Evolutionary conservation across 2,113 vertebrate species (phyloP), one percentile per base, ranked within the genome.

Genomic region (Pitta sordida): DNA sequence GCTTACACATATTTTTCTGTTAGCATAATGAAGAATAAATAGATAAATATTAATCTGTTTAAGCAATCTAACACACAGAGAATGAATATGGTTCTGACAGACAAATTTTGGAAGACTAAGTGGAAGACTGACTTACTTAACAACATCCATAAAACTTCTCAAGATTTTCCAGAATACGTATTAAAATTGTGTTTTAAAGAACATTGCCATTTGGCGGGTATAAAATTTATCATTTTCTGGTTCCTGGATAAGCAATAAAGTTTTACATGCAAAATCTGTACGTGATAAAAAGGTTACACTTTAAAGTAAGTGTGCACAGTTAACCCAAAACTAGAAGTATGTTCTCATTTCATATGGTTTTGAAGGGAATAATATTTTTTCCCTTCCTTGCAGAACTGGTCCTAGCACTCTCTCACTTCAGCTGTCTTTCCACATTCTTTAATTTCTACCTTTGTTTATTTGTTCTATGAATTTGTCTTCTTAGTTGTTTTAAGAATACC

Each of bases 1-100:
- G 97, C 79, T 94, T 95, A 22, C 55, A 71, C 93, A 96, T 89
- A 86, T 90, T 96, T 39, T 26, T 95, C 97, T 98, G 88, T 77
- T 7, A 83, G 56, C 41, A 90, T 73, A 94, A 95, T 5, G 27
- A 90, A 81, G 88, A 55, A 91, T 26, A 55, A 94, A 80, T 34
- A 91, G 9, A 84, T 15, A 79, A 82, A 65, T 85, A 88, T 63
- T 86, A 90, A 91, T 55, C 46, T 55, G 32, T 30, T 63, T 58
- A 89, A 87, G 81, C 48, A 85, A 55, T 76, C 76, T 73, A 88
- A 71, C 69, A 76, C 39, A 80, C 34, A 78, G 11, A 83, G 78
- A 55, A 7, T 36, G 82, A 91, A 86, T 63, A 78, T 3, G 15
- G 52, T 44, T 93, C 65, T 84, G 63, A 85, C 44, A 81, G 68